Percentiles rank a stretch among this genome's conserved stretches.
These are phyloP conservation scores for Theodoxus fluviatilis DNA, from an alignment of 2,888 invertebrate genomes.

Conservation along the genomic window DNA sequence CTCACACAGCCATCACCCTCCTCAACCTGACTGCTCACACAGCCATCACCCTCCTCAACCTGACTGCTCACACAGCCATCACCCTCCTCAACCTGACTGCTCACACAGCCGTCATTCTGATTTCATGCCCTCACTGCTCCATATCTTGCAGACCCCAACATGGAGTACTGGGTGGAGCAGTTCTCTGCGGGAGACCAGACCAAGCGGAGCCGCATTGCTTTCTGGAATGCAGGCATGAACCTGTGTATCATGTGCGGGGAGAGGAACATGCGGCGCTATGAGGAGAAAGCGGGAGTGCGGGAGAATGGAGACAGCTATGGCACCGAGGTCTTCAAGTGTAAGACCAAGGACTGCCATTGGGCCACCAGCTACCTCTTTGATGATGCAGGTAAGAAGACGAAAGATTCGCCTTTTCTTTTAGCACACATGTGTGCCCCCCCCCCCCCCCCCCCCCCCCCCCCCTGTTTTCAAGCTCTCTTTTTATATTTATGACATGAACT, in stretches of 20 bases:
- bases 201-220: constrained; percentile 33
- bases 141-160: constrained; percentile 35
- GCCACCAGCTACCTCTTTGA: constrained; percentile 35
- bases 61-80: too few species aligned
- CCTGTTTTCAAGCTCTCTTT: too few species aligned
- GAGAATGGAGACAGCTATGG: constrained; percentile 37
- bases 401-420: too few species aligned
- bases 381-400: constrained; percentile 35
- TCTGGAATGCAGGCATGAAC: constrained; percentile 38
- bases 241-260: constrained; percentile 37
- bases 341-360: constrained; percentile 37
- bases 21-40: too few species aligned
- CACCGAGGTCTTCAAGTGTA: constrained; percentile 36
- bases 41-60: too few species aligned
- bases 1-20: too few species aligned
- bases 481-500: too few species aligned
- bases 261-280: constrained; percentile 33
- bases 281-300: constrained; percentile 36
- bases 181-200: constrained; percentile 34
- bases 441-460: too few species aligned
- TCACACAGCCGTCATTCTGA: not conserved
- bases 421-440: too few species aligned
- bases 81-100: not conserved
- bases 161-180: constrained; percentile 32
- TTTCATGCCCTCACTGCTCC: not conserved